Conservation (phyloP, 2,888 invertebrate species). For the Lepeophtheirus nordmannii region DNA sequence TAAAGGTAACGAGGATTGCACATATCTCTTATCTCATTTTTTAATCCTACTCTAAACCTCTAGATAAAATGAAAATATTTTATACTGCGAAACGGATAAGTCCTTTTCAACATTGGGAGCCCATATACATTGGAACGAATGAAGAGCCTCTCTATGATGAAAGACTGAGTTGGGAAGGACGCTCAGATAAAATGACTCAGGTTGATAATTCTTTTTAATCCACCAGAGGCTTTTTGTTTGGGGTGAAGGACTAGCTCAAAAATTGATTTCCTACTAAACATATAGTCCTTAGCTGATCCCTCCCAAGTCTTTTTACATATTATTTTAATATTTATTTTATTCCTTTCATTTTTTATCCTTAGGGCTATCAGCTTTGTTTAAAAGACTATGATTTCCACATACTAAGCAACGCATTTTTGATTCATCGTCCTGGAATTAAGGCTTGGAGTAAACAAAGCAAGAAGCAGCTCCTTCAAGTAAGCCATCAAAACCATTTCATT, state of each 20-base stretch:
- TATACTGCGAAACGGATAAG: conserved; percentile 67
- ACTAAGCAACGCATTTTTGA: conserved; percentile 78
- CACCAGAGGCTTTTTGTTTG: no score
- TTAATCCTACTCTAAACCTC: neutral
- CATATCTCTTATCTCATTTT: neutral
- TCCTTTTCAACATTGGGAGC: conserved; percentile 76
- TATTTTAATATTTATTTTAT: neutral
- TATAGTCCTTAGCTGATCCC: no score
- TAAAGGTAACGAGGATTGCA: conserved; percentile 14
- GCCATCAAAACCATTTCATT: conserved; percentile 7
- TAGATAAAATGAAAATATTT: neutral
- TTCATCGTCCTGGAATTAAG: conserved; percentile 81
- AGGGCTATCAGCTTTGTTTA: conserved; percentile 80
- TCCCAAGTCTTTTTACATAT: no score
- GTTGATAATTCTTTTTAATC: no score
- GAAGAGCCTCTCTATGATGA: conserved; percentile 54
- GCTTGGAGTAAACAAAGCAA: neutral
- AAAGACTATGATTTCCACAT: conserved; percentile 83
- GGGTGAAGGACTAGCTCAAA: no score
- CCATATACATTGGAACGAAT: conserved; percentile 80
- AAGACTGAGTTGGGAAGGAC: conserved; percentile 82
- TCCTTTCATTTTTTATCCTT: conserved; percentile 28
- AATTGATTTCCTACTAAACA: no score
- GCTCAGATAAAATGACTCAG: conserved; percentile 90
- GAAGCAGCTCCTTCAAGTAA: neutral